Conservation (phyloP, 2,113 vertebrate genomes). For the Acanthisitta chloris region DNA sequence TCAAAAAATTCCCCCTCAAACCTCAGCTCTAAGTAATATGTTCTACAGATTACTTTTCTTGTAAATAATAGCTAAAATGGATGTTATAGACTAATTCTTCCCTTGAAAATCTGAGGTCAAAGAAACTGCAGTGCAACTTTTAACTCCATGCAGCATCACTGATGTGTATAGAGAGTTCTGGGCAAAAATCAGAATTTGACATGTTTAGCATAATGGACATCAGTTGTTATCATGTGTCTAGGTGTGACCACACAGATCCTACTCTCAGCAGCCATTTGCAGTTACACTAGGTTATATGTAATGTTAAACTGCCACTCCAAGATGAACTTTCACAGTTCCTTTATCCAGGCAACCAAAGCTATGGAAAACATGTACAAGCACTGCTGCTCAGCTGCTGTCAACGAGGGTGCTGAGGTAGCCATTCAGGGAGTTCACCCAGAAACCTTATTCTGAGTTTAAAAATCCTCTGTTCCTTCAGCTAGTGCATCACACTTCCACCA, state of each 20-base stretch:
- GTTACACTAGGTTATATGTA: not conserved
- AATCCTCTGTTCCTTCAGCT: fast-evolving
- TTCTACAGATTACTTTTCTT: not conserved
- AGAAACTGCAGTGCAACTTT: not conserved
- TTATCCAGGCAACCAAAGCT: not conserved
- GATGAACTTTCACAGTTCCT: not conserved
- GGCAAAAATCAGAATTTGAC: not conserved
- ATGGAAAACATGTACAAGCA: not conserved
- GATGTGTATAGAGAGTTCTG: not conserved
- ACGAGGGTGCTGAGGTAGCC: not conserved
- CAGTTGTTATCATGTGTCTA: too few relatives aligned
- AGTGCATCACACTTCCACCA: not conserved
- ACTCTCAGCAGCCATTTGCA: not conserved
- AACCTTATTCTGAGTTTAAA: not conserved
- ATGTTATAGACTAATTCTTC: not conserved
- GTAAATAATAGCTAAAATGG: not conserved
- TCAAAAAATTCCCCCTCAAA: not conserved
- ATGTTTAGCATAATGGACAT: fast-evolving
- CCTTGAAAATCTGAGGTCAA: not conserved
- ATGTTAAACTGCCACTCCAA: not conserved
- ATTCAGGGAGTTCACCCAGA: not conserved
- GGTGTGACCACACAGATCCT: not conserved
- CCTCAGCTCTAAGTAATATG: not conserved
- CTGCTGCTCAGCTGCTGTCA: not conserved
- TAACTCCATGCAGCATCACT: not conserved